Evolutionary conservation across 2,797 vertebrate genomes (phyloP).

Genomic region (Phataginus tricuspis): DNA sequence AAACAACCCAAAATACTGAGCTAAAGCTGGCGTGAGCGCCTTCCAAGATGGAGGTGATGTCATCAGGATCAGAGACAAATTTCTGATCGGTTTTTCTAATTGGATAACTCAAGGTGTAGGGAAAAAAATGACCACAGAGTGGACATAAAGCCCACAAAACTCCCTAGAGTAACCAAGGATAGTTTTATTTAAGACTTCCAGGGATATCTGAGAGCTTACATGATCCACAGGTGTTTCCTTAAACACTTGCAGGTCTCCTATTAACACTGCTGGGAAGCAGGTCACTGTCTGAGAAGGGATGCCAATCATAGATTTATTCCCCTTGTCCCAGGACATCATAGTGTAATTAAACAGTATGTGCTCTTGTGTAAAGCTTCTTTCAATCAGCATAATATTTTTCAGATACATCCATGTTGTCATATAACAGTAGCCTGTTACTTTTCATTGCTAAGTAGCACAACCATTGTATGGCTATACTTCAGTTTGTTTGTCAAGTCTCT

Average conservation of each 20-base stretch:
- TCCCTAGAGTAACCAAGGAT: background rate
- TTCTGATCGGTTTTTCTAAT: conserved; percentile 33
- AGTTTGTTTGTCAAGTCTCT: background rate
- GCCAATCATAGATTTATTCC: background rate
- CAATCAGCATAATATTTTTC: background rate
- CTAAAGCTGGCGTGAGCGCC: background rate
- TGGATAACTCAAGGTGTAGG: background rate
- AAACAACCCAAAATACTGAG: background rate
- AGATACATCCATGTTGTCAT: background rate
- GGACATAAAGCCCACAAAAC: background rate
- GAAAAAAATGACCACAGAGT: background rate
- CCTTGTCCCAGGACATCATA: background rate
- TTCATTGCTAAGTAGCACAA: background rate
- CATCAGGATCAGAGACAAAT: background rate
- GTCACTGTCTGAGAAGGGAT: background rate
- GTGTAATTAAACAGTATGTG: background rate
- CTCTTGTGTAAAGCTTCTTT: background rate
- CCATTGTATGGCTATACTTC: background rate
- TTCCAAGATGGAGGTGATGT: background rate
- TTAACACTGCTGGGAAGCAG: background rate
- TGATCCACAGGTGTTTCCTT: background rate
- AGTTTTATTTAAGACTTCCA: background rate
- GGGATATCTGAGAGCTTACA: background rate
- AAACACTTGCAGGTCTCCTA: background rate
- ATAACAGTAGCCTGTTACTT: background rate